Evolutionary conservation across 1,140 invertebrate genomes (phyloP), one percentile per base, ranked within the genome.

Genomic region (Drosophila ficusphila): DNA sequence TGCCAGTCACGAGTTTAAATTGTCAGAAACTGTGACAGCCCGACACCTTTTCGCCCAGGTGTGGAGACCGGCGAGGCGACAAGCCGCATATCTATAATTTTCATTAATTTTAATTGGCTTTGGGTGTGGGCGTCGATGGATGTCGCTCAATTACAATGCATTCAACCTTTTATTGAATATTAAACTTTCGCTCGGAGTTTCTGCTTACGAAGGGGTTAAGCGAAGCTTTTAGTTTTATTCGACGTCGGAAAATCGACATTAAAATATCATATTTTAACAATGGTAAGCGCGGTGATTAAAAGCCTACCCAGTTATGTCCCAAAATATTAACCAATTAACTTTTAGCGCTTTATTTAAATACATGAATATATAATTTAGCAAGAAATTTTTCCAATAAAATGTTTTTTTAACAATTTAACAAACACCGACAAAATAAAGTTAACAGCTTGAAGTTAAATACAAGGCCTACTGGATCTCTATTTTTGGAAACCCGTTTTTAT

Each of bases 61-160:
- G 46, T 48, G 67, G 39, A 48, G 34, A n/a, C 21, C 18, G 73
- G 16, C 47, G 60, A 46, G 48, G 34, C 58, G 74, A 57, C 68
- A 76, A 51, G 61, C 36, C 77, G 77, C 73, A 73, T 65, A 82
- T 81, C 79, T 79, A 74, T 83, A 79, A 83, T 83, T 83, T 79
- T 75, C 75, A 75, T 83, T 75, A 75, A 70, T 74, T 82, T 74
- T 65, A 82, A 83, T 78, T 74, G 57, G 18, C 61, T 44, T 16
- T 49, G 48, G 41, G 42, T 42, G 56, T 44, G 42, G 31, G n/a
- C 14, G 25, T 39, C 19, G 33, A 8, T 46, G 29, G 21, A 36
- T 27, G 56, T 29, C 41, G 29, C 38, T 60, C 25, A 25, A 60
- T 44, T 16, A 57, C 68, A 42, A 57, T 41, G 33, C 48, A 58